phyloP scores from a whole-genome alignment of 2,888 invertebrate species.

The Boloria euphrosyne region DNA sequence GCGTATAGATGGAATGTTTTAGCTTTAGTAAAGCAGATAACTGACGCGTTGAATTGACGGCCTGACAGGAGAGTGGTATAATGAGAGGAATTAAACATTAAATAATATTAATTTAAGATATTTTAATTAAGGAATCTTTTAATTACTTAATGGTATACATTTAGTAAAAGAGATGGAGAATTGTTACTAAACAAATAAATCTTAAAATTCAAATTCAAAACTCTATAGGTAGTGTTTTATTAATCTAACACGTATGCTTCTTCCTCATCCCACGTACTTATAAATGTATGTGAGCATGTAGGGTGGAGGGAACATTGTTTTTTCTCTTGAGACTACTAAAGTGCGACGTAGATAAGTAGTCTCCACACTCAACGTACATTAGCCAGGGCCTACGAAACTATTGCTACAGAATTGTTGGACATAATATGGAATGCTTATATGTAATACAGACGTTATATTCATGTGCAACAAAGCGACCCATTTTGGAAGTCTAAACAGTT shows the following conservation, averaged over 20 bases:
- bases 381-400: conserved; percentile 55
- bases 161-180: not conserved
- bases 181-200: conserved; percentile 33
- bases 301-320: conserved; percentile 45
- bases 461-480: conserved; percentile 16
- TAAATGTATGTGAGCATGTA: conserved; percentile 39
- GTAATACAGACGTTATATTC: not conserved
- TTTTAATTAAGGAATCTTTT: not conserved
- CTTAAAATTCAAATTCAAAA: conserved; percentile 27
- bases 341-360: conserved; percentile 57
- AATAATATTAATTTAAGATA: not conserved
- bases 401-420: conserved; percentile 11
- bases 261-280: conserved; percentile 39
- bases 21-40: conserved; percentile 28
- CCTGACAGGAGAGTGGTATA: conserved; percentile 10
- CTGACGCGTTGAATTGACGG: conserved; percentile 22
- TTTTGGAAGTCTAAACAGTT: conserved; percentile 20
- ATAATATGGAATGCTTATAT: not conserved
- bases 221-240: conserved; percentile 36
- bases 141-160: not conserved
- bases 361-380: conserved; percentile 69
- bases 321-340: conserved; percentile 62
- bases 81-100: not conserved
- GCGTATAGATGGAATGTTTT: conserved; percentile 29
- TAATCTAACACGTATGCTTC: conserved; percentile 36